Conservation (phyloP, 2,113 vertebrate genomes). For the Platichthys stellatus region DNA sequence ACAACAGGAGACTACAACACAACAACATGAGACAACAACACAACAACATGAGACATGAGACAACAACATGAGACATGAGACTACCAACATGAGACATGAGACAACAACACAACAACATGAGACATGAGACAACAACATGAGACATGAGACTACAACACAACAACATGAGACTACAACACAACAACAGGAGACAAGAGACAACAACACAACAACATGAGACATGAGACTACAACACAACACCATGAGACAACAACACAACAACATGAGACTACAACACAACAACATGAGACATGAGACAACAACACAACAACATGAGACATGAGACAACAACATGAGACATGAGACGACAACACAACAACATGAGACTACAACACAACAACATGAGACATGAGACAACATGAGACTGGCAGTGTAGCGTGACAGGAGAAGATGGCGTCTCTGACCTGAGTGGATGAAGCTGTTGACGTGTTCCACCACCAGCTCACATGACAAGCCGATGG, state of each 20-base stretch:
- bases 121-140: too few relatives aligned
- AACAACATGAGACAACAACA: too few relatives aligned
- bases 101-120: too few relatives aligned
- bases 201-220: not conserved
- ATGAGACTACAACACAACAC: not conserved
- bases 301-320: not conserved
- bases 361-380: not conserved
- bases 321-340: not conserved
- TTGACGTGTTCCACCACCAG: constrained; percentile 97
- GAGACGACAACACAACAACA: too few relatives aligned
- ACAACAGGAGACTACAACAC: too few relatives aligned
- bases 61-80: too few relatives aligned
- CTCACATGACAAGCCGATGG: constrained; percentile 95
- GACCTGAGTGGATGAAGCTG: constrained; percentile 92
- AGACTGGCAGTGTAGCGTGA: too few relatives aligned
- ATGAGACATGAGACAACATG: not conserved
- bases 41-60: too few relatives aligned
- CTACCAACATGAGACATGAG: too few relatives aligned
- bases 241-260: not conserved
- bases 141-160: not conserved
- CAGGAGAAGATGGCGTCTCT: not conserved
- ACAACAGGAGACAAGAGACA: not conserved
- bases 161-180: too few relatives aligned
- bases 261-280: not conserved
- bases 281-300: not conserved